phyloP scores from a whole-genome alignment of 2,113 vertebrate species.

The Drymodes brunneopygia region DNA sequence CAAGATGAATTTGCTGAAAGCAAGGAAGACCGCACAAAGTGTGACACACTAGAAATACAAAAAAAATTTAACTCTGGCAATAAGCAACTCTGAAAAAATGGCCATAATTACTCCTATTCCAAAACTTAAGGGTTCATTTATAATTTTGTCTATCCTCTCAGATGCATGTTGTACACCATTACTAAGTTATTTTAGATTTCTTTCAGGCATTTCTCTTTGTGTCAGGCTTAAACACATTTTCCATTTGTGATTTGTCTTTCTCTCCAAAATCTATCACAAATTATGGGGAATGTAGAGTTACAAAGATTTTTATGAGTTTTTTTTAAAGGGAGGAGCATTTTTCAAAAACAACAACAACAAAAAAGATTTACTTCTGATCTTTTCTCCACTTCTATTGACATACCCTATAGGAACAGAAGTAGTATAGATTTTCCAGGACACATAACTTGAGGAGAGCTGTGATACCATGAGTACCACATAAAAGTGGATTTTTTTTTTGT shows the following conservation, averaged over 20 bases:
- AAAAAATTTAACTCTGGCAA: not conserved
- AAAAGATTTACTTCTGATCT: not conserved
- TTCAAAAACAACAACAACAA: not conserved
- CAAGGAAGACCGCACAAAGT: not conserved
- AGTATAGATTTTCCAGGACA: not conserved
- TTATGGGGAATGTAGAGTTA: not conserved
- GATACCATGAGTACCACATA: not conserved
- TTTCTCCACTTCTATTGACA: not conserved
- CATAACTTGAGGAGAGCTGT: not conserved
- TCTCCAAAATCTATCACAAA: not conserved
- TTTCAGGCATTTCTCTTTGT: not conserved
- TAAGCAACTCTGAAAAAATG: not conserved
- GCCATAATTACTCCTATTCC: not conserved
- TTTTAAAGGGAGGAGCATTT: not conserved
- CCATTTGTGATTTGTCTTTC: not conserved
- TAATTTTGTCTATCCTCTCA: not conserved
- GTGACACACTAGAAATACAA: not conserved
- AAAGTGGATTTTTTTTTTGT: not conserved
- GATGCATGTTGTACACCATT: no score
- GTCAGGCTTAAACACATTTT: not conserved
- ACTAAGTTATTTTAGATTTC: not conserved
- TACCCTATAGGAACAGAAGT: not conserved
- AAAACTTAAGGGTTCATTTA: not conserved
- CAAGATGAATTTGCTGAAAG: not conserved
- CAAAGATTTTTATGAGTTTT: rapidly evolving